phyloP scores from a whole-genome alignment of 2,888 invertebrate genomes.

The Apoda limacodes region DNA sequence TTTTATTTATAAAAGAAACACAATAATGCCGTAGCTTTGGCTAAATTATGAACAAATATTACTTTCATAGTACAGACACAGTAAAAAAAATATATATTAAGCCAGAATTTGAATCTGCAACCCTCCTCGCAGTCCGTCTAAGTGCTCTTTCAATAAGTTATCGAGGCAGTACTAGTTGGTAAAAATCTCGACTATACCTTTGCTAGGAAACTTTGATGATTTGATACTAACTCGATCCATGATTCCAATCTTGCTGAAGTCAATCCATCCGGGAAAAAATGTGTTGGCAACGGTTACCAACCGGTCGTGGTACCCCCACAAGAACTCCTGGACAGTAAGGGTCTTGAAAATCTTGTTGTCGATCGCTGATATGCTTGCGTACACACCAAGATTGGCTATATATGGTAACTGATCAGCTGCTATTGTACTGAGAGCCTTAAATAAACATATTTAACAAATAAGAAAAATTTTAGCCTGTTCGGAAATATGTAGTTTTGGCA shows the following conservation, averaged over 20 bases:
- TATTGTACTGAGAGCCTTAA: constrained; percentile 52
- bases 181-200: too few relatives aligned
- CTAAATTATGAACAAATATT: too few relatives aligned
- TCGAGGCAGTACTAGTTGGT: too few relatives aligned
- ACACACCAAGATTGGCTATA: constrained; percentile 74
- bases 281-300: constrained; percentile 79
- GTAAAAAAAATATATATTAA: too few relatives aligned
- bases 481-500: neutral
- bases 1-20: too few relatives aligned
- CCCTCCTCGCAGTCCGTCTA: too few relatives aligned
- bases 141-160: too few relatives aligned
- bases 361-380: constrained; percentile 72
- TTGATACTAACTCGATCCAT: constrained; percentile 84
- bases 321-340: constrained; percentile 75
- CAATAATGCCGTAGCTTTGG: too few relatives aligned
- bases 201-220: too few relatives aligned
- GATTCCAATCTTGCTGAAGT: constrained; percentile 84
- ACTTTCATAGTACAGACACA: too few relatives aligned
- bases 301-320: constrained; percentile 88
- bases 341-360: constrained; percentile 76
- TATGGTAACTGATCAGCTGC: constrained; percentile 47
- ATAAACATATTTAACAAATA: constrained; percentile 5
- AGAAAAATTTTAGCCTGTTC: neutral
- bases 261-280: constrained; percentile 81
- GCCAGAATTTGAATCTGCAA: too few relatives aligned